Evolutionary conservation across 1,140 invertebrate genomes (phyloP).

Genomic region (Aphaenogaster rudis): DNA sequence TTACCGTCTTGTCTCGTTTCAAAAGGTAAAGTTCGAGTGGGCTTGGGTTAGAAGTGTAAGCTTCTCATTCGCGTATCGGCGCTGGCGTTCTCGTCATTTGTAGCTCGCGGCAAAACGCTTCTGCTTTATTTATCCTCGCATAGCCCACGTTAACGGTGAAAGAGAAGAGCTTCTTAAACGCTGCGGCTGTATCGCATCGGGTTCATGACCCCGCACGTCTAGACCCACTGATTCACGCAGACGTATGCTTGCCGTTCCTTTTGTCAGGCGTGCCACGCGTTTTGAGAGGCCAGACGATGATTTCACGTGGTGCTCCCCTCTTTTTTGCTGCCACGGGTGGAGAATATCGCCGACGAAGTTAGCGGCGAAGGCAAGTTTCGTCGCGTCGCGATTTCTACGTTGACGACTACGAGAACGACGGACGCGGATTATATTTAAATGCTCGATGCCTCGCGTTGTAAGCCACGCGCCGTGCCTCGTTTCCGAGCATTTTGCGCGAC

Average conservation of each 20-base stretch:
- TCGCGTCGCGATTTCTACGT: slow-evolving; percentile 29
- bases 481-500: neutral
- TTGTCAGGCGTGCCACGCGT: slow-evolving; percentile 73
- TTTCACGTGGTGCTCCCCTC: slow-evolving; percentile 70
- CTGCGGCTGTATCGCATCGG: slow-evolving; percentile 76
- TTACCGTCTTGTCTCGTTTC: slow-evolving; percentile 40
- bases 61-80: slow-evolving; percentile 34
- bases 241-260: slow-evolving; percentile 65
- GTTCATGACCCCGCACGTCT: slow-evolving; percentile 79
- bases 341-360: slow-evolving; percentile 71
- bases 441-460: neutral
- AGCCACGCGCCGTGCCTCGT: neutral
- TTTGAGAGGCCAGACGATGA: slow-evolving; percentile 77
- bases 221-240: slow-evolving; percentile 79
- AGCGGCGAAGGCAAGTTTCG: slow-evolving; percentile 26
- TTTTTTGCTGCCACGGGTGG: slow-evolving; percentile 49
- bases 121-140: slow-evolving; percentile 58
- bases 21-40: slow-evolving; percentile 31
- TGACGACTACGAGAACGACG: neutral
- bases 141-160: slow-evolving; percentile 51
- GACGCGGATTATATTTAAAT: slow-evolving; percentile 53
- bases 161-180: slow-evolving; percentile 67
- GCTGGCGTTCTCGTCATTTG: slow-evolving; percentile 28
- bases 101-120: slow-evolving; percentile 17
- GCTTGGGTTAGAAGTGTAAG: slow-evolving; percentile 13